Percentiles rank a stretch among this genome's conserved stretches.
Conservation (phyloP, 2,797 vertebrate genomes). For the Chrysolophus pictus region DNA sequence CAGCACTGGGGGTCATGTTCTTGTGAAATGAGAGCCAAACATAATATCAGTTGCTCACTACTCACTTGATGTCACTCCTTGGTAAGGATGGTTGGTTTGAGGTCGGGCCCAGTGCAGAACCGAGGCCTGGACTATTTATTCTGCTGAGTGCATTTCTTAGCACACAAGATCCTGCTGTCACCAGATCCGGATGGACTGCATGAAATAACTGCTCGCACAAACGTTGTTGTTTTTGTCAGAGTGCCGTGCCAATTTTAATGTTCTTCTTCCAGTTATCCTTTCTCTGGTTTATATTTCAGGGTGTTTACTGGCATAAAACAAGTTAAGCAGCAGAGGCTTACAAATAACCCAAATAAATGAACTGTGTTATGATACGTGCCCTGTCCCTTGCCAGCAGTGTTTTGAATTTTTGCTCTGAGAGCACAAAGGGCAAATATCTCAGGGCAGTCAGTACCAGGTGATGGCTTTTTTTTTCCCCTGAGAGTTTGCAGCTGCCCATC, state of each 20-base stretch:
- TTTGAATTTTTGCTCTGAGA: not conserved
- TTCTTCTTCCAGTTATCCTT: not conserved
- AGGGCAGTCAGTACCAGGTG: not conserved
- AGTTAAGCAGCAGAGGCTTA: not conserved
- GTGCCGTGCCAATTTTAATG: not conserved
- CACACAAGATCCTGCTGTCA: not conserved
- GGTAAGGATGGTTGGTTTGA: conserved; percentile 4
- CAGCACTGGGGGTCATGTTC: not conserved
- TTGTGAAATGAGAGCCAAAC: no score
- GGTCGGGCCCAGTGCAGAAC: not conserved
- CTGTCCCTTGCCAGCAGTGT: not conserved
- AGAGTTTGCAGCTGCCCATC: not conserved
- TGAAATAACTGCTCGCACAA: not conserved
- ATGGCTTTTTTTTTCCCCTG: not conserved
- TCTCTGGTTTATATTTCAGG: not conserved
- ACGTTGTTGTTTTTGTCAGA: not conserved
- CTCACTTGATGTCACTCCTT: not conserved
- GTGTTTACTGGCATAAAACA: not conserved
- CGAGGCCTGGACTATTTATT: not conserved
- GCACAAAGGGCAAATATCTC: not conserved
- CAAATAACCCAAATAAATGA: not conserved
- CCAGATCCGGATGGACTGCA: fast-evolving
- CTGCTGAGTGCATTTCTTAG: not conserved
- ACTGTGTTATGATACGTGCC: fast-evolving
- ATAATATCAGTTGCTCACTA: conserved; percentile 3